Evolutionary conservation across 2,888 invertebrate genomes (phyloP), one percentile per base, ranked within the genome.

Genomic region (Andricus quercusramuli): DNA sequence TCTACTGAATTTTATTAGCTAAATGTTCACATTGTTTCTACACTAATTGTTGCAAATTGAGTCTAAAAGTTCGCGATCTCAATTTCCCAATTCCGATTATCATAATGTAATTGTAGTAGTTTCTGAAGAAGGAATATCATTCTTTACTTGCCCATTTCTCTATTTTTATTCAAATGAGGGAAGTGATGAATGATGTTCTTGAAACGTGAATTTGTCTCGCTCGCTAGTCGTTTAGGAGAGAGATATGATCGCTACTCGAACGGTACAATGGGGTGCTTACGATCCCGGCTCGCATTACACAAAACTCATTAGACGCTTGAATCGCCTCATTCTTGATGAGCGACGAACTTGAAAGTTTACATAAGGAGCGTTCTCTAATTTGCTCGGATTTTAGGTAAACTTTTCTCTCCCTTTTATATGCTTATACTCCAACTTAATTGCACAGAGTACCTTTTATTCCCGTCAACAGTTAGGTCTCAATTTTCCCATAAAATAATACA

Each of bases 251-350:
- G 74, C 56, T 74, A 56, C 74, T 74, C 56, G 74, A 74, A 74
- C 74, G 74, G 29, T 74, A 74, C 74, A 56, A 74, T 74, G 51
- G 74, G 74, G 74, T 74, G 74, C 74, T 74, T 74, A 74, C 51
- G 56, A 56, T 56, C 74, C 56, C 74, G 32, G 37, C 51, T 74
- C 74, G 74, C 74, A 74, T 74, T 74, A 74, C 74, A 74, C 74
- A 74, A 74, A 74, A 74, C 74, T 74, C 74, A 74, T 74, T 74
- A 74, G 74, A 74, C 74, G 56, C 74, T 32, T 74, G 74, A 74
- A 74, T 74, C 74, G 51, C 56, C 74, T 74, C 74, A 74, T 74
- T 74, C 74, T 74, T 74, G 74, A 74, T 74, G 74, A 74, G 74
- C 74, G 74, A 74, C 74, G 74, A 74, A 56, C 51, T 74, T 29